Base-by-base conservation (phyloP, 2,888 invertebrate species). In the Agrochola circellaris region DNA sequence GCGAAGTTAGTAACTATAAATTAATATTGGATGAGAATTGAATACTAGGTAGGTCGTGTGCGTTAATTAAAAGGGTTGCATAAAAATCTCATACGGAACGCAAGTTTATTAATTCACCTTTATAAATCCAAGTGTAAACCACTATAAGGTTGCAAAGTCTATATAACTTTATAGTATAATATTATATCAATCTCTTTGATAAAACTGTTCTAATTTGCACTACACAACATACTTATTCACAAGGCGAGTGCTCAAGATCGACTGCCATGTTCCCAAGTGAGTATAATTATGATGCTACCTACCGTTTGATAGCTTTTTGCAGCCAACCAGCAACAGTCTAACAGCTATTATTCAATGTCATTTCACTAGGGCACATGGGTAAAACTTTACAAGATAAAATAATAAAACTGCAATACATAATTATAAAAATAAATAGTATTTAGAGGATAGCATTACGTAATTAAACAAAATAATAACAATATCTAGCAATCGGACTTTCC, bases 1-100 rank as follows among this genome's bases (percentile, higher is more conserved):
- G 60, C 58, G 17, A 66, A 74, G 74, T 75, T 61, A 66, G 38
- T 66, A 34, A 73, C 23, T 74, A n/a, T 54, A 20, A 80, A 79
- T 11, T 42, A 42, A 42, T 60, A 45, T 81, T 30, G n/a, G 15
- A 42, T 66, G 15, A 54, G 61, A 73, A 81, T 73, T 73, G n/a
- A 45, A 73, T 73, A 72, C 17, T 34, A 42, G 11, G n/a, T 72
- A 68, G 68, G 20, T 42, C 26, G 17, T 20, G 38, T 38, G 64
- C n/a, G 38, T 38, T 65, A 20, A 26, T 20, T 38, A n/a, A n/a
- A 64, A 64, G 64, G 38, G 9, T 38, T 38, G 8, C n/a, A 17
- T 38, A 38, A 5, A 34, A n/a, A 17, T 17, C 38, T 64, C 15
- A 15, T 15, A 64, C 62, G 8, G 15, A 23, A 0, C 8, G 61